These are phyloP conservation scores for Melanotaenia maccullochi DNA, from an alignment of 2,797 vertebrate species.

Conservation along the genomic window DNA sequence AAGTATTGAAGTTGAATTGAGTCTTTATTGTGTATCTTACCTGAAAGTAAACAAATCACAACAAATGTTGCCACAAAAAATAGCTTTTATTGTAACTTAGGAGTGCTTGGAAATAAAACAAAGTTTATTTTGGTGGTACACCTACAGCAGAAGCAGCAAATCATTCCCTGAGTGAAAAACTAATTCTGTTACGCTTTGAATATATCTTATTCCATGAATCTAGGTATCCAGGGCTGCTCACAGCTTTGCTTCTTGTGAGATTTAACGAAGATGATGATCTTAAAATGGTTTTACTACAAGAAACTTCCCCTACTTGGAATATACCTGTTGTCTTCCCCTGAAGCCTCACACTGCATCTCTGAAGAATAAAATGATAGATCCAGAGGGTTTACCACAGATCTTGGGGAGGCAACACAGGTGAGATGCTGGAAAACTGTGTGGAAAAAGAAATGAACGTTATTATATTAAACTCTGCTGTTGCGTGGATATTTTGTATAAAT, in stretches of 20 bases:
- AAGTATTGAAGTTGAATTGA: slow-evolving; percentile 86
- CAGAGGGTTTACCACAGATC: slow-evolving; percentile 80
- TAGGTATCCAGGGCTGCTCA: slow-evolving; percentile 85
- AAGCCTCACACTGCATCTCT: slow-evolving; percentile 78
- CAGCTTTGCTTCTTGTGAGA: slow-evolving; percentile 84
- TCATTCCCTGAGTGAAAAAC: slow-evolving; percentile 71
- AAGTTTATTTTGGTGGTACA: slow-evolving; percentile 75
- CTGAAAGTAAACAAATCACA: slow-evolving; percentile 85
- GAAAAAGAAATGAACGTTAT: slow-evolving; percentile 23
- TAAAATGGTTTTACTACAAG: slow-evolving; percentile 83
- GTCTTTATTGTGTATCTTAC: slow-evolving; percentile 83
- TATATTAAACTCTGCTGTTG: slow-evolving; percentile 8
- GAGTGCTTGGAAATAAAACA: slow-evolving; percentile 78
- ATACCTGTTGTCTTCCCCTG: slow-evolving; percentile 78
- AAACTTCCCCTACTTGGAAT: slow-evolving; percentile 78
- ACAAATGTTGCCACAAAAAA: slow-evolving; percentile 78
- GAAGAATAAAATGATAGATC: slow-evolving; percentile 82
- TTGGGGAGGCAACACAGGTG: slow-evolving; percentile 82
- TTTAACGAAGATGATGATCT: slow-evolving; percentile 84
- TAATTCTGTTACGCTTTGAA: slow-evolving; percentile 85
- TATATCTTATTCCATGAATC: slow-evolving; percentile 86
- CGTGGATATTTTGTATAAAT: slow-evolving; percentile 7
- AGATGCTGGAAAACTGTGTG: slow-evolving; percentile 68
- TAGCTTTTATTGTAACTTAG: slow-evolving; percentile 66
- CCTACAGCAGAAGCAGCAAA: slow-evolving; percentile 66